phyloP scores from a whole-genome alignment of 2,888 invertebrate genomes.

The Polydrusus cervinus region DNA sequence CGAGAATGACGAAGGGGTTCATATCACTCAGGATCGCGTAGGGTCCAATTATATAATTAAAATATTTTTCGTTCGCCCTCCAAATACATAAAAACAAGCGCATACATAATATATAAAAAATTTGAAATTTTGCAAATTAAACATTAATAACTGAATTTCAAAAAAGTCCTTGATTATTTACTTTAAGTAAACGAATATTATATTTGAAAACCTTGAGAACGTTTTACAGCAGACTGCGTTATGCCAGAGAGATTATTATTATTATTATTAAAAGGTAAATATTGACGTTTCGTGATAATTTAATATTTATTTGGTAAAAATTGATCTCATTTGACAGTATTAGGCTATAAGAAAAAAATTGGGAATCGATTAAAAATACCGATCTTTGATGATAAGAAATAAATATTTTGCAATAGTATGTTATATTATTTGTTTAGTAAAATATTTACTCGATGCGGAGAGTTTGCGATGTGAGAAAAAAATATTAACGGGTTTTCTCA shows the following conservation, averaged over 20 bases:
- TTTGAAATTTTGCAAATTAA: too few species aligned
- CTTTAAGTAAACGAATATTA: too few species aligned
- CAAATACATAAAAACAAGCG: too few species aligned
- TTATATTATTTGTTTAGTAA: neutral
- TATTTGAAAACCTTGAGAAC: conserved; percentile 19
- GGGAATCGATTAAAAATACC: conserved; percentile 6
- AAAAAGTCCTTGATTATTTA: too few species aligned
- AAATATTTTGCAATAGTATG: neutral
- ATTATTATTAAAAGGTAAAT: conserved; percentile 14
- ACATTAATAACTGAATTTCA: too few species aligned
- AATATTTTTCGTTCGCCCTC: too few species aligned
- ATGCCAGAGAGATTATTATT: conserved; percentile 28
- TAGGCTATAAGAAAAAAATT: neutral
- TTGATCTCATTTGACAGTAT: conserved; percentile 25
- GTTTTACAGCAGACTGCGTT: conserved; percentile 18
- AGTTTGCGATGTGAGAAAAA: neutral
- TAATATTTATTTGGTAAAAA: conserved; percentile 28
- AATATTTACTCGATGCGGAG: neutral
- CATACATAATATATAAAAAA: too few species aligned
- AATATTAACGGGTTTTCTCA: neutral
- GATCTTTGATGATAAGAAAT: conserved; percentile 22
- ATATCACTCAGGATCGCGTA: too few species aligned
- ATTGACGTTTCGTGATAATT: conserved; percentile 10
- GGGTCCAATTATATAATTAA: too few species aligned
- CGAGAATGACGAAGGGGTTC: too few species aligned